Evolutionary conservation across 2,888 invertebrate species (phyloP), one percentile per base, ranked within the genome.

Genomic region (Polyploca ridens): DNA sequence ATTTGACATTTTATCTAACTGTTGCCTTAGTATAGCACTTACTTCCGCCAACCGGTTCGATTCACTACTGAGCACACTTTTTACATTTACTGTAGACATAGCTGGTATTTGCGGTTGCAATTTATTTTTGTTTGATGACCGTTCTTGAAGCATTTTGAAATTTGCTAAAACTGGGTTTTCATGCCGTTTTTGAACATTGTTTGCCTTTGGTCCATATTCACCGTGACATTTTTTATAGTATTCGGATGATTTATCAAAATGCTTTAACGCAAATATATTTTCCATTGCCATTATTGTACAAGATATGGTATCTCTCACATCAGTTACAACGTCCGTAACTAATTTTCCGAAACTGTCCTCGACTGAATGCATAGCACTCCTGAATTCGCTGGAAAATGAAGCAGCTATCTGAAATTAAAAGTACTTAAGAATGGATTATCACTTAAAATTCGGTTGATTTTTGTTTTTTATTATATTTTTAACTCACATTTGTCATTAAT

Each of bases 271-370:
- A 35, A 90, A 68, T n/a, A 83, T 87, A 71, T 87, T 78, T 76
- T 90, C 89, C 41, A 92, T 85, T 0, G 90, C 89, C 49, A 88
- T 76, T 68, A 92, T 79, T 4, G 92, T 89, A 68, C 92, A 91
- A 57, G 90, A 88, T 38, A 90, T 82, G 2, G 89, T 89, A 35
- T 87, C 86, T 69, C 82, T 85, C n/a, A 91, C 82, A 70, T 92
- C 92, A 46, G 79, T 76, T 11, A 87, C 86, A 41, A 91, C 90
- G 65, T 90, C 87, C 67, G 73, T 83, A n/a, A 92, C 63, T 65
- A 92, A 74, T 73, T 85, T 89, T 60, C 84, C 87, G 70, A 91
- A 85, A 75, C 86, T 87, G 59, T 81, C 76, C 73, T 86, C 81
- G 33, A 90, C 84, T 3, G 88, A 81, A 16, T 76, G 73, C 69